Evolutionary conservation across 2,888 invertebrate species (phyloP).

Genomic region (Drosophila kokeensis): DNA sequence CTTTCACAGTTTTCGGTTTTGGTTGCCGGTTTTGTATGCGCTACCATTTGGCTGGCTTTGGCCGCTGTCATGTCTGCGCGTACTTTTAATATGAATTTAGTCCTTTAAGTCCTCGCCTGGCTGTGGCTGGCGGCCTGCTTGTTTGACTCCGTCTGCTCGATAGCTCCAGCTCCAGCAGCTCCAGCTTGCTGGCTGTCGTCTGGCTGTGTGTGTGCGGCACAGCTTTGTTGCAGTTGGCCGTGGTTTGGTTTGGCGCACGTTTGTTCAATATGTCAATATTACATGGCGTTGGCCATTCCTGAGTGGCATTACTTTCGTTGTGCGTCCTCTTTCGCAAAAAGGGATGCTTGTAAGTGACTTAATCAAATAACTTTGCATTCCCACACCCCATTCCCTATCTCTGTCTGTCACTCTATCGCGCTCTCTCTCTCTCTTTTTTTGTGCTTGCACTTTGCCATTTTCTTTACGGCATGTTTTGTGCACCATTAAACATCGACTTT

Average conservation of each 20-base stretch:
- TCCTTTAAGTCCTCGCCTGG: constrained; percentile 71
- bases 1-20: constrained; percentile 36
- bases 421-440: neutral
- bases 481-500: constrained; percentile 79
- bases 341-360: constrained; percentile 74
- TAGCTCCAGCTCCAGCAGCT: constrained; percentile 11
- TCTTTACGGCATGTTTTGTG: constrained; percentile 71
- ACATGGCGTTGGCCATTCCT: constrained; percentile 68
- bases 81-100: constrained; percentile 80
- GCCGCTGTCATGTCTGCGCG: constrained; percentile 75
- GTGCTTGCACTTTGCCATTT: constrained; percentile 40
- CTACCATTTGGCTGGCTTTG: constrained; percentile 43
- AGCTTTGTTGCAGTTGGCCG: constrained; percentile 62
- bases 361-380: constrained; percentile 79
- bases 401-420: neutral
- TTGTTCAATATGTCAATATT: constrained; percentile 81
- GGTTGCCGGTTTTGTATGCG: constrained; percentile 34
- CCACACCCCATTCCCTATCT: neutral
- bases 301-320: constrained; percentile 67
- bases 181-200: neutral
- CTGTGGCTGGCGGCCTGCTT: constrained; percentile 45
- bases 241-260: constrained; percentile 65
- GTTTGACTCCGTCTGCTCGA: constrained; percentile 9
- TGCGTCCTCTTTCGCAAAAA: constrained; percentile 30
- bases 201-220: neutral